Evolutionary conservation across 2,888 invertebrate species (phyloP).

Genomic region (Lottia gigantea): DNA sequence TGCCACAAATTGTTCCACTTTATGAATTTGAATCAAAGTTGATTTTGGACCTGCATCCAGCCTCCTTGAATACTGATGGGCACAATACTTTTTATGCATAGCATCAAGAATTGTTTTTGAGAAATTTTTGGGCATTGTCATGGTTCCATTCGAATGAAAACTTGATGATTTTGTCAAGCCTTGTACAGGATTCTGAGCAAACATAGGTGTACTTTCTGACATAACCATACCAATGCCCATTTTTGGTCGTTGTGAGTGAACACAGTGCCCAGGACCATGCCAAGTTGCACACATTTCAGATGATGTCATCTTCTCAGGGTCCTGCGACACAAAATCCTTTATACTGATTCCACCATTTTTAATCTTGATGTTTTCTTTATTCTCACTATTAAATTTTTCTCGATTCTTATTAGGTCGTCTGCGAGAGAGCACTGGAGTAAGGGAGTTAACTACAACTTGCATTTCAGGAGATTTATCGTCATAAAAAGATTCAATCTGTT

Average conservation of each 20-base stretch:
- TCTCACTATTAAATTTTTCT: slow-evolving; percentile 26
- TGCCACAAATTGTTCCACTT: slow-evolving; percentile 1
- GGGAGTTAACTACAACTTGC: slow-evolving; percentile 53
- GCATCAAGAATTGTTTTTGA: slow-evolving; percentile 53
- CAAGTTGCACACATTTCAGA: slow-evolving; percentile 49
- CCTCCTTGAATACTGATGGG: slow-evolving; percentile 49
- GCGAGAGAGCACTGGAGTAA: slow-evolving; percentile 51
- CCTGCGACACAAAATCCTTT: slow-evolving; percentile 17
- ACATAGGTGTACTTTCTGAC: slow-evolving; percentile 21
- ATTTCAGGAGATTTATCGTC: slow-evolving; percentile 49
- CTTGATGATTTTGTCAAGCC: background rate
- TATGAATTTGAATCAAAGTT: background rate
- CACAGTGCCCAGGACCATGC: slow-evolving; percentile 43
- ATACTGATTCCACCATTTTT: slow-evolving; percentile 2
- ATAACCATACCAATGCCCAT: slow-evolving; percentile 32
- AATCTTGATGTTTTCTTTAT: slow-evolving; percentile 16
- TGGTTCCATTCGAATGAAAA: background rate
- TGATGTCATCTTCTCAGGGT: background rate
- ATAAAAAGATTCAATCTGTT: slow-evolving; percentile 19
- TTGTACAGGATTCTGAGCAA: background rate
- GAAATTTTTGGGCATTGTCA: slow-evolving; percentile 27
- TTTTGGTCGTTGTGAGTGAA: slow-evolving; percentile 12
- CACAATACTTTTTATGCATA: slow-evolving; percentile 59
- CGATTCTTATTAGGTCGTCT: slow-evolving; percentile 36
- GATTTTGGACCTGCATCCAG: slow-evolving; percentile 21